These are phyloP conservation scores for Sitta carolinensis DNA, from an alignment of 2,797 vertebrate genomes.

Conservation along the genomic window DNA sequence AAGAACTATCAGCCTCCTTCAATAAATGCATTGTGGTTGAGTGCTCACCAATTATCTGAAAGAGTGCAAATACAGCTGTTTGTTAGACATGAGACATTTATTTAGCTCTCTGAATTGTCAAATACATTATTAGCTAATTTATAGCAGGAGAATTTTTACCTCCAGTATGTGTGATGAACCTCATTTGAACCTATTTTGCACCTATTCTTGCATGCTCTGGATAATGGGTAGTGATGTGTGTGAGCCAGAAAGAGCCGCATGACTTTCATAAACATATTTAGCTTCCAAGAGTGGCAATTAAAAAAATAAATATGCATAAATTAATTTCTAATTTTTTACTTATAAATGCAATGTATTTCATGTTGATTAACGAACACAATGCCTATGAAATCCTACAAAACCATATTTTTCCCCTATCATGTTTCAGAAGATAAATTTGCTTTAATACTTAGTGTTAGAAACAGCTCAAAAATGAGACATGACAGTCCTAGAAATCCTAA, in stretches of 20 bases:
- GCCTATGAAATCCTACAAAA: neutral
- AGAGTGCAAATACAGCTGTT: conserved; percentile 49
- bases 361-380: neutral
- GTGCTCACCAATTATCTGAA: neutral
- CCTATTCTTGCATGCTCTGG: neutral
- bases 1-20: conserved; percentile 34
- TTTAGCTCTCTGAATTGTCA: conserved; percentile 15
- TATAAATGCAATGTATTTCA: neutral
- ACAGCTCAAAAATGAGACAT: neutral
- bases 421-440: conserved; percentile 9
- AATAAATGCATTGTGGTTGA: conserved; percentile 16
- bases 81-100: neutral
- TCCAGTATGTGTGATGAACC: neutral
- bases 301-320: neutral
- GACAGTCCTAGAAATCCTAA: conserved; percentile 3
- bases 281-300: conserved; percentile 6
- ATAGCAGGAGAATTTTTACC: neutral
- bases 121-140: conserved; percentile 10
- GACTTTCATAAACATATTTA: neutral
- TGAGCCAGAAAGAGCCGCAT: neutral
- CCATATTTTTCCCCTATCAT: neutral
- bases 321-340: conserved; percentile 9
- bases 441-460: neutral
- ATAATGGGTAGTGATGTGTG: neutral
- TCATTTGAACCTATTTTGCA: neutral